phyloP scores from a whole-genome alignment of 2,888 invertebrate genomes.

The Omphaloscelis lunosa region DNA sequence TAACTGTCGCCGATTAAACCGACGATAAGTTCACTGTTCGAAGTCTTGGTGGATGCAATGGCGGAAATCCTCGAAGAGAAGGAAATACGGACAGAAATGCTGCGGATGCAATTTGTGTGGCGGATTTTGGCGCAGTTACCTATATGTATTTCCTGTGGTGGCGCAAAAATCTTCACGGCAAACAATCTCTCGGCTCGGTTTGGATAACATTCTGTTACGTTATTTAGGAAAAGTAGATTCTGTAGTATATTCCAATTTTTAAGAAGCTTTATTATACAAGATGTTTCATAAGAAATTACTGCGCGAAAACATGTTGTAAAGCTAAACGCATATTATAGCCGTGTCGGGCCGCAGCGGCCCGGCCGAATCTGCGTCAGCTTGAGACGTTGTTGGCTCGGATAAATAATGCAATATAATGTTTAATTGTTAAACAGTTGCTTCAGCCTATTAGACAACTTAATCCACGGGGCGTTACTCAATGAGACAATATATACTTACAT shows the following conservation, averaged over 20 bases:
- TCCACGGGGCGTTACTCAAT: background rate
- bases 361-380: background rate
- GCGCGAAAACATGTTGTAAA: background rate
- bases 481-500: background rate
- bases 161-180: slow-evolving; percentile 13
- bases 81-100: slow-evolving; percentile 12
- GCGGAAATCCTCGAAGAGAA: slow-evolving; percentile 23
- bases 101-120: slow-evolving; percentile 8
- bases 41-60: slow-evolving; percentile 19
- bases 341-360: background rate
- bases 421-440: background rate
- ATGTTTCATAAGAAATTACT: too few relatives aligned
- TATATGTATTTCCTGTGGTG: background rate
- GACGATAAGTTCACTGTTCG: slow-evolving; percentile 34
- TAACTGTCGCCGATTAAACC: slow-evolving; percentile 31
- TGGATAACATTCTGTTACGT: background rate
- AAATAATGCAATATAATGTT: background rate
- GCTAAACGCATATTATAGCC: background rate
- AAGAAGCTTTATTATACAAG: background rate
- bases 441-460: background rate
- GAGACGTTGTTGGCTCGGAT: background rate
- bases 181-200: background rate
- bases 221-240: background rate
- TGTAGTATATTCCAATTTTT: background rate
- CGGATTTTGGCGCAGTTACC: slow-evolving; percentile 31